Conservation (phyloP, 2,797 vertebrate species). For the Tragelaphus oryx region DNA sequence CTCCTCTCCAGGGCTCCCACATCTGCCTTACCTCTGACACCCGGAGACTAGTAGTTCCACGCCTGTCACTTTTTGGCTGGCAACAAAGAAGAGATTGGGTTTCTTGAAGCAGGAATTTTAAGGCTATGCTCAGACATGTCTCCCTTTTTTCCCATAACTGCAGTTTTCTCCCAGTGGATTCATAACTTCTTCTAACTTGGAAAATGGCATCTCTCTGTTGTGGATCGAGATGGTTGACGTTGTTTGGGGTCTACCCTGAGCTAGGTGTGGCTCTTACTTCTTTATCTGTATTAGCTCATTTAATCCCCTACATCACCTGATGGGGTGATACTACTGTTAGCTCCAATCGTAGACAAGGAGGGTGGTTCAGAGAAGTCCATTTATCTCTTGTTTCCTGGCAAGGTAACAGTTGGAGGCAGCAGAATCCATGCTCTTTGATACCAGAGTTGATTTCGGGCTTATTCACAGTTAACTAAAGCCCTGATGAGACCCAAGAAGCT, state of each 20-base stretch:
- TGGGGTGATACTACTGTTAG: neutral
- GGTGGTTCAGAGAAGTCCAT: neutral
- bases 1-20: neutral
- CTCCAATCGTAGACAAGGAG: neutral
- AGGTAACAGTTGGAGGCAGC: neutral
- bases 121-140: neutral
- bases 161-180: neutral
- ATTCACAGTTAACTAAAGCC: neutral
- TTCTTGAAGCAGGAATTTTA: neutral
- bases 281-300: neutral
- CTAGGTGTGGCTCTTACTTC: neutral
- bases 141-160: neutral
- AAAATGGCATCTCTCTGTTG: neutral
- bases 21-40: neutral
- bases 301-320: neutral
- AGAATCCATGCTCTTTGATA: neutral
- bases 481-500: neutral
- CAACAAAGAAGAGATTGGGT: neutral
- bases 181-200: neutral
- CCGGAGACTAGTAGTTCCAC: neutral
- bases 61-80: neutral
- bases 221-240: neutral
- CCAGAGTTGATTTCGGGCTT: neutral
- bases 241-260: neutral
- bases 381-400: neutral